Evolutionary conservation across 2,888 invertebrate species (phyloP).

Genomic region (Lepetodrilus schrolli): DNA sequence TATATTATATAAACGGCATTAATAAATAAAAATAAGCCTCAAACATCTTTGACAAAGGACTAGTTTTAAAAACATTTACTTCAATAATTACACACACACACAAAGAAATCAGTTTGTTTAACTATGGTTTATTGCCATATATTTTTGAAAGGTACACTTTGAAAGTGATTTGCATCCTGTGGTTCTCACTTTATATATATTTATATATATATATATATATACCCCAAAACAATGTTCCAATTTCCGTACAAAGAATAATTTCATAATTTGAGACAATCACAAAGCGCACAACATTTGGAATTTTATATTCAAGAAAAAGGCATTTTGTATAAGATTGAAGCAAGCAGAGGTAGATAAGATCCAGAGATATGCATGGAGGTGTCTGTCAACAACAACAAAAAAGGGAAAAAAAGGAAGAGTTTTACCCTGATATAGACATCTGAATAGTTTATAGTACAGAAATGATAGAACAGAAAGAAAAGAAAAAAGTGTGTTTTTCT

Average conservation of each 20-base stretch:
- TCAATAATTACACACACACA: no score
- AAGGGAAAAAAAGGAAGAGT: no score
- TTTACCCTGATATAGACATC: no score
- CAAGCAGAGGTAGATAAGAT: constrained; percentile 21
- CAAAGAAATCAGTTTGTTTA: background rate
- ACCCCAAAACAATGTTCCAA: constrained; percentile 12
- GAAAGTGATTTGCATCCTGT: constrained; percentile 18
- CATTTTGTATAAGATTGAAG: background rate
- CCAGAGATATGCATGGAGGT: no score
- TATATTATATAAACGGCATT: no score
- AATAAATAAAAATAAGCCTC: no score
- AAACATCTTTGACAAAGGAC: no score
- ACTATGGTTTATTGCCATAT: constrained; percentile 26
- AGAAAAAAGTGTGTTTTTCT: no score
- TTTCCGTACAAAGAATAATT: constrained; percentile 11
- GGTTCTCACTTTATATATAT: background rate
- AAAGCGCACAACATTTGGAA: constrained; percentile 23
- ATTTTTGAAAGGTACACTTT: constrained; percentile 22
- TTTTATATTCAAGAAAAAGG: constrained; percentile 18
- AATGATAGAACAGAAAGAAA: no score
- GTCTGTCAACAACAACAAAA: no score
- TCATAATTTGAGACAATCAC: constrained; percentile 27
- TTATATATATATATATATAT: background rate
- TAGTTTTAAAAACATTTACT: no score
- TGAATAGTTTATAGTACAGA: no score